Conservation (phyloP, 2,888 invertebrate species). For the Muschampia plurimacula region DNA sequence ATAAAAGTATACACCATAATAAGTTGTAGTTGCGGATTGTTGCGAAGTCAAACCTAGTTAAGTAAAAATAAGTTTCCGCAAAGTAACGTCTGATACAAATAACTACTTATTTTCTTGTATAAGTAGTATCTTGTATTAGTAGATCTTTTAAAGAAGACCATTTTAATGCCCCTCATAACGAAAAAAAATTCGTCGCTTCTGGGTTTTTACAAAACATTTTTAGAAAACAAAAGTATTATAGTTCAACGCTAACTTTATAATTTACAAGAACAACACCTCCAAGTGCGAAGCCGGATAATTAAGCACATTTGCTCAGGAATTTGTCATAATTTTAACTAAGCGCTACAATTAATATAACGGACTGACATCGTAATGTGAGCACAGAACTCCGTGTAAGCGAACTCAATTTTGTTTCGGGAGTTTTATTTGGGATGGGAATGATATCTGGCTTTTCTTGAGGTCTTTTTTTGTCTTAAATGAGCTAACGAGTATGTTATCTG, state of each 20-base stretch:
- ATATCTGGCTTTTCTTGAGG: not conserved
- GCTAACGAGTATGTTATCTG: too few species aligned
- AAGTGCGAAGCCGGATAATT: constrained; percentile 34
- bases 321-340: constrained; percentile 38
- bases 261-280: constrained; percentile 29
- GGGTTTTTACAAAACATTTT: not conserved
- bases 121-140: too few species aligned
- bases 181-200: not conserved
- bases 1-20: too few species aligned
- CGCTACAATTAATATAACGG: constrained; percentile 28
- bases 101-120: too few species aligned
- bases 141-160: too few species aligned
- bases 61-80: too few species aligned
- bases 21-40: too few species aligned
- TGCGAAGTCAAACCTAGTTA: too few species aligned
- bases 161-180: too few species aligned
- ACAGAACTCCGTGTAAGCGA: constrained; percentile 5
- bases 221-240: not conserved
- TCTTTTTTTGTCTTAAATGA: too few species aligned
- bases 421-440: not conserved
- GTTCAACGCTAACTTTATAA: constrained; percentile 10
- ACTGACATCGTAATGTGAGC: constrained; percentile 22
- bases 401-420: constrained; percentile 22
- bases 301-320: constrained; percentile 31
- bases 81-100: too few species aligned